Evolutionary conservation across 92 coral and sea anemone species (phyloP).

Genomic region (Diadumene lineata): DNA sequence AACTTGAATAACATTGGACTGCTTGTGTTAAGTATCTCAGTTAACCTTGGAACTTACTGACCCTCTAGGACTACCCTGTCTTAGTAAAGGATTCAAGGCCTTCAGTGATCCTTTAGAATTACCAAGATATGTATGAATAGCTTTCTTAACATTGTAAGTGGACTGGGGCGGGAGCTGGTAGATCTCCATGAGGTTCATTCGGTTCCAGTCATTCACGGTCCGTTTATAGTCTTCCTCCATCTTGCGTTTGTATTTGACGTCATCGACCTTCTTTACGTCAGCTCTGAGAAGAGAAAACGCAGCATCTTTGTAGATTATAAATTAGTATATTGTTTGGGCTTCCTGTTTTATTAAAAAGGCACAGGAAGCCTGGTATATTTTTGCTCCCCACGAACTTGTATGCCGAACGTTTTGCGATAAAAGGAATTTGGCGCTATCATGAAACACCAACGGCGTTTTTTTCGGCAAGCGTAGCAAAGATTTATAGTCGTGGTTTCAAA

Average conservation of each 20-base stretch:
- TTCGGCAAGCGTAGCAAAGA: no score
- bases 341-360: no score
- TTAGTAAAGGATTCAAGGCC: conserved; percentile 63
- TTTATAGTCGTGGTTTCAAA: no score
- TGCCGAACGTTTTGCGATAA: no score
- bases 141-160: conserved; percentile 72
- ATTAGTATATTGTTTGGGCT: no score
- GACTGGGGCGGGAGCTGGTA: conserved; percentile 68
- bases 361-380: no score
- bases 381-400: no score
- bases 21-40: no score
- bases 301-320: no score
- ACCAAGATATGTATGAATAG: conserved; percentile 75
- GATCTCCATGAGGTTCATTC: conserved; percentile 81
- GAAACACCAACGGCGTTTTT: no score
- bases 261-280: conserved; percentile 50
- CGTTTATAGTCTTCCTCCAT: conserved; percentile 63
- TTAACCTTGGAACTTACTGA: conserved; percentile 11
- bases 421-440: no score
- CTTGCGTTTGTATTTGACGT: conserved; percentile 49
- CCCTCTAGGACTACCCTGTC: conserved; percentile 13
- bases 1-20: no score
- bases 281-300: conserved; percentile 34
- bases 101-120: conserved; percentile 67
- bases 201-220: conserved; percentile 82